phyloP scores from a whole-genome alignment of 2,113 vertebrate species.

The Caranx melampygus region DNA sequence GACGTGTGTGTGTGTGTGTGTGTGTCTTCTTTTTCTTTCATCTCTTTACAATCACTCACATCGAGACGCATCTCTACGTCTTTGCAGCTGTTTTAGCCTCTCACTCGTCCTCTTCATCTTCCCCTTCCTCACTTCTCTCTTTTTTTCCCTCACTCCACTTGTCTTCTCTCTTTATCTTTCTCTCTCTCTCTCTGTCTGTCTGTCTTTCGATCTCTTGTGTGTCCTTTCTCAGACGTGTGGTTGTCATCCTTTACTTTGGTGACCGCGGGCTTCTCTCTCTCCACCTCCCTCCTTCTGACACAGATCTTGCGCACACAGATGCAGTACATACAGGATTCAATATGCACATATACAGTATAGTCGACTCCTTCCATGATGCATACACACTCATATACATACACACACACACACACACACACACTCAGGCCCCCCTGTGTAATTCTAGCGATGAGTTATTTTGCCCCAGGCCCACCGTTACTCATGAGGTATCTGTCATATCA shows the following conservation, averaged over 20 bases:
- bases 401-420: not conserved
- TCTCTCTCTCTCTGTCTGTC: not conserved
- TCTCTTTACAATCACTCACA: constrained; percentile 2
- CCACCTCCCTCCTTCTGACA: constrained; percentile 17
- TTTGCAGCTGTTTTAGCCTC: constrained; percentile 20
- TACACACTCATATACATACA: not conserved
- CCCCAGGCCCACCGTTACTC: constrained; percentile 64
- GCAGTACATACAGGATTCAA: not conserved
- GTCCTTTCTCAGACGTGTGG: not conserved
- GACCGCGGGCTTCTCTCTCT: not conserved
- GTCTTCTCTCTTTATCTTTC: not conserved
- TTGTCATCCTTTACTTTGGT: constrained; percentile 19
- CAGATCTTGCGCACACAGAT: constrained; percentile 16
- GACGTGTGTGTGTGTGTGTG: not conserved
- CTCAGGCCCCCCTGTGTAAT: constrained; percentile 45
- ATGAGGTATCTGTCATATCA: constrained; percentile 67
- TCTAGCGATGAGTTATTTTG: constrained; percentile 66
- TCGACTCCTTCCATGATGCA: constrained; percentile 11
- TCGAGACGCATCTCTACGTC: constrained; percentile 31
- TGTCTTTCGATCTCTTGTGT: too few species aligned
- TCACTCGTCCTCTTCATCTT: constrained; percentile 14
- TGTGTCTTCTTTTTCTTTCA: not conserved
- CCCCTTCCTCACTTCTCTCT: not conserved
- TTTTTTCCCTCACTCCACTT: not conserved
- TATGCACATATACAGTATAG: not conserved